Conservation (phyloP, 2,888 invertebrate genomes). For the Polydrusus tereticollis region DNA sequence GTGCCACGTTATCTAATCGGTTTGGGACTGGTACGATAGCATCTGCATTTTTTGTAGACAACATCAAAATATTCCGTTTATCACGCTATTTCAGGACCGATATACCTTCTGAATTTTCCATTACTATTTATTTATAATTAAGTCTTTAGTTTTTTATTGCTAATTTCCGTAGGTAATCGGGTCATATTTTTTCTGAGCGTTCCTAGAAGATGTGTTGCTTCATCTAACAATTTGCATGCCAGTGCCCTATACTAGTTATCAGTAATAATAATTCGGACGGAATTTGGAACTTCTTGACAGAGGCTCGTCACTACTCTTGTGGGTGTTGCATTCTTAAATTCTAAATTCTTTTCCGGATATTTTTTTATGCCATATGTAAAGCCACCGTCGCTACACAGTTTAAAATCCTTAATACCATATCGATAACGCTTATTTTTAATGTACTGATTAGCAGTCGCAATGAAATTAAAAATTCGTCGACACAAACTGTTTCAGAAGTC, state of each 20-base stretch:
- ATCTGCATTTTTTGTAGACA: not conserved
- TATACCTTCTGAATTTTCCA: not conserved
- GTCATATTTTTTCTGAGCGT: not conserved
- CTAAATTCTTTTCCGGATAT: conserved; percentile 6
- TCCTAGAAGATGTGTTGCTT: not conserved
- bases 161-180: not conserved
- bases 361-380: conserved; percentile 15
- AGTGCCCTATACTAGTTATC: not conserved
- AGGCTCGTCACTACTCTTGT: not conserved
- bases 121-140: not conserved
- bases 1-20: too few relatives aligned
- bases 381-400: conserved; percentile 15
- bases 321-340: not conserved
- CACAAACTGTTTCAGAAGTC: not conserved
- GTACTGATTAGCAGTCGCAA: conserved; percentile 15
- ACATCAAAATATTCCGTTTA: too few relatives aligned
- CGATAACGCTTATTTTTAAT: conserved; percentile 16
- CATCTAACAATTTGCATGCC: not conserved
- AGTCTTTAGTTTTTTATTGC: not conserved
- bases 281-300: not conserved
- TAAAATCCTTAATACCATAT: conserved; percentile 25
- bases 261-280: not conserved
- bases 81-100: not conserved
- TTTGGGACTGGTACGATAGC: too few relatives aligned
- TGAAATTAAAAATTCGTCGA: conserved; percentile 5